These are phyloP conservation scores for Germaria angustata DNA, from an alignment of 2,888 invertebrate species.

Conservation along the genomic window DNA sequence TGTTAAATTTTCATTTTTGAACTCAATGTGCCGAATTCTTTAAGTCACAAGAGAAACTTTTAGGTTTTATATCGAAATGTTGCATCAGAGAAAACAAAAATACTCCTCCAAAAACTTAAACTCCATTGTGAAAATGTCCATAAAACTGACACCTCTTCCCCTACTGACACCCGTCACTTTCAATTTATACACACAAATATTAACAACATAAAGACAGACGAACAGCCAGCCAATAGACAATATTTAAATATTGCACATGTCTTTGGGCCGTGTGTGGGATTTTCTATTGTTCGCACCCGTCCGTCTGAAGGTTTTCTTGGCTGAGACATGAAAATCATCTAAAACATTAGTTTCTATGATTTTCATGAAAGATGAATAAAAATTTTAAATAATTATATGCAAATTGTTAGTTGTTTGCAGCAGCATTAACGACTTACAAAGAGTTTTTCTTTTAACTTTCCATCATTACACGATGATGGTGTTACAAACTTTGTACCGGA, in stretches of 20 bases:
- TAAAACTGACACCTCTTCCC: slow-evolving; percentile 63
- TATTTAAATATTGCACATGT: slow-evolving; percentile 54
- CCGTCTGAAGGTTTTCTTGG: neutral
- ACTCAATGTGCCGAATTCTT: neutral
- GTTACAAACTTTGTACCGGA: neutral
- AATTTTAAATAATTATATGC: slow-evolving; percentile 65
- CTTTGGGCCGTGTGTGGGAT: slow-evolving; percentile 49
- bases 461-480: slow-evolving; percentile 9
- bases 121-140: slow-evolving; percentile 47
- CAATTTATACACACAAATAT: slow-evolving; percentile 12
- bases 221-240: slow-evolving; percentile 10
- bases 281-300: slow-evolving; percentile 16
- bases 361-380: slow-evolving; percentile 67
- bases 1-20: neutral
- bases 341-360: slow-evolving; percentile 57
- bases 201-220: neutral
- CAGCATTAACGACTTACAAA: slow-evolving; percentile 24
- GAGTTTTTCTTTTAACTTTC: slow-evolving; percentile 8
- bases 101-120: slow-evolving; percentile 4
- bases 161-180: slow-evolving; percentile 61
- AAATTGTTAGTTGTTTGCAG: slow-evolving; percentile 49
- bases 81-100: slow-evolving; percentile 38
- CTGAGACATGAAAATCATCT: slow-evolving; percentile 50
- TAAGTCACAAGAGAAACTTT: neutral
- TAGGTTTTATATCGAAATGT: slow-evolving; percentile 33